Base-by-base conservation (phyloP, 2,113 vertebrate species). In the Mormyrus iriodes region DNA sequence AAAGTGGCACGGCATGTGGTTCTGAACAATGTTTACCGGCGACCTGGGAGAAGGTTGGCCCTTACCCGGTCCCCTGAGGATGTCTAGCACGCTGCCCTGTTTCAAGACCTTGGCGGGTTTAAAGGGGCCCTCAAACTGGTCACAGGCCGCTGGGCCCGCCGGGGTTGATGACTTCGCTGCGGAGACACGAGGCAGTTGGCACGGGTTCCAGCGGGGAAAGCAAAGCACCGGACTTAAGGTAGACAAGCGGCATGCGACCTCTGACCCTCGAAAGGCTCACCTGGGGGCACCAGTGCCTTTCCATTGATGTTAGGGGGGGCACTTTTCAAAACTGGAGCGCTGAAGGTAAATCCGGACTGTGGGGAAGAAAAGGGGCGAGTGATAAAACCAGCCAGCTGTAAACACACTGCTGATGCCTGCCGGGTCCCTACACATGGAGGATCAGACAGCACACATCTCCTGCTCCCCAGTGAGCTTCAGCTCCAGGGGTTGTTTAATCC, bases 51-150 rank as follows among this genome's bases (percentile, higher is more conserved):
- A 8, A 65, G n/a, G 10, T 10, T 10, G 27, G n/a, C 19, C 89
- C 96, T 96, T 87, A 99, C 98, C 98, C 82, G 98, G 96, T 39
- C 92, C 95, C 93, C 97, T 99, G 48, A 99, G 95, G 93, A 99
- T 91, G 93, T 99, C 98, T 89, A 99, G 93, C 88, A 99, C 98
- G 90, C 98, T 99, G 94, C 98, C 98, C 93, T 98, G 95, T 93
- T 98, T 99, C 88, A 99, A 92, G 46, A 92, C 49, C 93, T 98
- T 97, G 0, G 97, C 97, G 92, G 97, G 96, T 95, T 96, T 98
- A 88, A 96, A 96, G 88, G 94, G 95, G 27, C 96, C 96, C 85
- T 96, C 95, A 52, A 94, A 97, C 6, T 97, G 93, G 90, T 95
- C 95, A 89, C 92, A 96, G 92, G 94, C 88, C 93, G 93, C 88